A percentile compares a stretch with the other conserved stretches of the same genome.
phyloP scores from a whole-genome alignment of 2,888 invertebrate genomes.

The Venusia cambrica region DNA sequence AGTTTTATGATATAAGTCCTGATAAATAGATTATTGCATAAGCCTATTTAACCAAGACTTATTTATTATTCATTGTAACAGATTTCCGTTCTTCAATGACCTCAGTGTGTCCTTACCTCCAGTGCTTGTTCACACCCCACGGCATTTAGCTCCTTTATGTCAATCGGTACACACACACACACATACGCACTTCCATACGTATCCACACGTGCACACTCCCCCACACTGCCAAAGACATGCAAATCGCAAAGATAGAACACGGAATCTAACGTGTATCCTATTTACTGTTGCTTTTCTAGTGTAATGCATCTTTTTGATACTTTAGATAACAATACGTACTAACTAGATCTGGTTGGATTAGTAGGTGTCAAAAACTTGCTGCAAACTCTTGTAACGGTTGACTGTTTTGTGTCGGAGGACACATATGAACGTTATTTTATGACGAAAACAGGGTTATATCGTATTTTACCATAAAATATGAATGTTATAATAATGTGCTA shows the following conservation, averaged over 20 bases:
- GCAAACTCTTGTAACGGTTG: too few species aligned
- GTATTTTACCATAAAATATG: too few species aligned
- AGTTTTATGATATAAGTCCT: not conserved
- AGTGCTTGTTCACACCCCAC: conserved; percentile 54
- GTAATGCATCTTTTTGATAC: conserved; percentile 44
- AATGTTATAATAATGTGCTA: too few species aligned
- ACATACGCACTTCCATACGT: too few species aligned
- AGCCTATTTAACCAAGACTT: too few species aligned
- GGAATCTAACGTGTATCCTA: conserved; percentile 74
- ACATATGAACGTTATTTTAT: too few species aligned
- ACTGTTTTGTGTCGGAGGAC: too few species aligned
- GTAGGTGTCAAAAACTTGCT: too few species aligned
- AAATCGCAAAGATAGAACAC: conserved; percentile 73
- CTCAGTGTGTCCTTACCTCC: conserved; percentile 14
- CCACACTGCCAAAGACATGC: conserved; percentile 54
- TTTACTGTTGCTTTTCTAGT: conserved; percentile 62
- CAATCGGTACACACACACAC: conserved; percentile 50
- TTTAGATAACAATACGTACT: conserved; percentile 11
- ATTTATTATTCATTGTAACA: too few species aligned
- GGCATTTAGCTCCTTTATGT: conserved; percentile 72
- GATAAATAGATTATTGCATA: not conserved
- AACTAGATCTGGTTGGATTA: too few species aligned
- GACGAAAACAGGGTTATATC: too few species aligned
- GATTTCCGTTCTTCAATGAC: too few species aligned
- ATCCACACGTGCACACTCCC: conserved; percentile 29